Evolutionary conservation across 53 echinoderm and acorn worm species (phyloP), one percentile per base, ranked within the genome.

Genomic region (Apostichopus leukothele): DNA sequence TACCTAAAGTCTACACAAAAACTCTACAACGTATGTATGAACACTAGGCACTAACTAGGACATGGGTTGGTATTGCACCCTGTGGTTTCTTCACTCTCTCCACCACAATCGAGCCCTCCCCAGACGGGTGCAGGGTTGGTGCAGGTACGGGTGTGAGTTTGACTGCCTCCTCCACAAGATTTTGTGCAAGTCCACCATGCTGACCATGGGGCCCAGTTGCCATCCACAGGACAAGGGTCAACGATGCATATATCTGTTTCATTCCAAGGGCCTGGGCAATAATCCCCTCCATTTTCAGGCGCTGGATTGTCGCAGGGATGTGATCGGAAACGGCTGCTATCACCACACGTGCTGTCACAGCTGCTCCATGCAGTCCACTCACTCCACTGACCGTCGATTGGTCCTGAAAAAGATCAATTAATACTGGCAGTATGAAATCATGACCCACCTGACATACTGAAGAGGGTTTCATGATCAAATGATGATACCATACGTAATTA

Each of bases 341-440:
- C 86, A 25, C 91, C 94, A 81, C 94, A 92, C 26, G 89, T 86
- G 19, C 85, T 86, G n/a, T 84, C 88, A 53, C 92, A 90, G 21
- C 85, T 86, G 13, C 27, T 77, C 92, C 92, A 94, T 5, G 89
- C 4, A 0, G 66, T 51, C 94, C 94, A 94, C 16, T 89, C 89
- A 39, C 89, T 80, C 94, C 94, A 94, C 8, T 86, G 75, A 55
- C 94, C 94, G 57, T 94, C 50, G 20, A 88, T 21, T 16, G 94
- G 92, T 18, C 78, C 93, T 93, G 20, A 71, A 6, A 71, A 57
- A 3, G 39, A 39, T 39, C 2, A 39, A 27, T 27, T 27, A 27
- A 39, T 39, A 39, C 39, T 39, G 39, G 39, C 39, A 39, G 39
- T 39, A 39, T 39, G 39, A 39, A 39, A 39, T 39, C 39, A 39